Conservation (phyloP, 2,113 vertebrate genomes). For the Oncorhynchus keta region DNA sequence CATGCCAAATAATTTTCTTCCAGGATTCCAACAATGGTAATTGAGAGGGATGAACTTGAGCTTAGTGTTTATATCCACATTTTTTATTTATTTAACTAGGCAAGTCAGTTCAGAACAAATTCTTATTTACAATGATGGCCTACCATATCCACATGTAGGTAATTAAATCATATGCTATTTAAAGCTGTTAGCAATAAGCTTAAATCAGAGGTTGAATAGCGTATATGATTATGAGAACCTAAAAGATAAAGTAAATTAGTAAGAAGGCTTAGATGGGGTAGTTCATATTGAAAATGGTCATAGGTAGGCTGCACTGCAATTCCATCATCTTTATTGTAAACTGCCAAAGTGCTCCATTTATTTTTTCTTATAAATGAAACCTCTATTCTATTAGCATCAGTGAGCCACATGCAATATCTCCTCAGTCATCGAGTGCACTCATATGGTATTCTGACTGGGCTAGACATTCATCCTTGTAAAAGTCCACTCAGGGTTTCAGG, state of each 20-base stretch:
- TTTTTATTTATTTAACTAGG: too few relatives aligned
- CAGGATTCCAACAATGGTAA: neutral
- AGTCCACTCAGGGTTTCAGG: conserved; percentile 15
- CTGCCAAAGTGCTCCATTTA: too few relatives aligned
- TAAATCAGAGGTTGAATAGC: too few relatives aligned
- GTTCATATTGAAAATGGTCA: too few relatives aligned
- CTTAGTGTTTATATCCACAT: neutral
- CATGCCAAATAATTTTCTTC: neutral
- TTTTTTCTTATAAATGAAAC: too few relatives aligned
- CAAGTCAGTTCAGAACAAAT: too few relatives aligned
- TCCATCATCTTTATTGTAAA: too few relatives aligned
- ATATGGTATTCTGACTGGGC: conserved; percentile 1
- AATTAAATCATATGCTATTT: too few relatives aligned
- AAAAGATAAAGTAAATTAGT: neutral
- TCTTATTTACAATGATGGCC: too few relatives aligned
- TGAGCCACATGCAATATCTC: neutral
- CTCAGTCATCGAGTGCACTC: neutral
- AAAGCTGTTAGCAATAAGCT: neutral
- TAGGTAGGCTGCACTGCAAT: too few relatives aligned
- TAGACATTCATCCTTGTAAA: conserved; percentile 13
- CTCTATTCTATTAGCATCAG: conserved; percentile 14
- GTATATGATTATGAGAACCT: neutral
- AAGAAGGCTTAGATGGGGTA: neutral
- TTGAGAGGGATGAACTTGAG: neutral
- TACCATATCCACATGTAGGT: neutral